Evolutionary conservation across 2,888 invertebrate species (phyloP), one percentile per base, ranked within the genome.

Genomic region (Ditylenchus weischeri): DNA sequence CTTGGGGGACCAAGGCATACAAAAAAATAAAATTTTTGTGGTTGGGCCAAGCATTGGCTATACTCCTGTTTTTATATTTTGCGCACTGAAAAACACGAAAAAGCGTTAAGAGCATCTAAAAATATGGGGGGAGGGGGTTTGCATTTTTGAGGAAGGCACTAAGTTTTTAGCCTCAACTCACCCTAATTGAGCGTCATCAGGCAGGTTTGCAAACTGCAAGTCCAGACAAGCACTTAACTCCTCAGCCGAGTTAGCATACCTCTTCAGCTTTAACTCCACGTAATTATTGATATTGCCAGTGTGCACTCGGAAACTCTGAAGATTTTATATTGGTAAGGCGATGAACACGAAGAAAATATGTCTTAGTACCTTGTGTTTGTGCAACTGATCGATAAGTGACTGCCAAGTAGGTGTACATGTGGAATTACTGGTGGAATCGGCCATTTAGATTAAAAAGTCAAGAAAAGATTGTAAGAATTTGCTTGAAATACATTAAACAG

Each of bases 261-360:
- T 68, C 59, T 76, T 76, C 63, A 75, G 69, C 69, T 83, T 83
- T 69, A 82, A 69, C 63, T 81, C 80, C 21, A 74, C 74, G 71
- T 80, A 83, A 38, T 76, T 75, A 71, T 80, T 83, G 69, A 82
- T 77, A 69, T 82, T 82, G 35, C 82, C 82, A 21, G 82, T 82
- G 72, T 83, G 79, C 23, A 82, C 72, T 13, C 79, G 78, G 66
- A 81, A 81, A 10, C 36, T 21, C 36, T 69, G 29, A 29, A 69
- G 8, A 43, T 15, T 43, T 43, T 43, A 43, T 43, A 43, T 15
- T 43, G 43, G 43, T 15, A 43, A 43, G 8, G 11, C 2, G 5
- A 6, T 5, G 3, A 43, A 43, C 43, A 10, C 8, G 1, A 6
- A 3, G 3, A 43, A 54, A 29, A 15, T 54, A 1, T 54, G 57